Conservation (phyloP, 1,140 invertebrate species). For the Drosophila tani region DNA sequence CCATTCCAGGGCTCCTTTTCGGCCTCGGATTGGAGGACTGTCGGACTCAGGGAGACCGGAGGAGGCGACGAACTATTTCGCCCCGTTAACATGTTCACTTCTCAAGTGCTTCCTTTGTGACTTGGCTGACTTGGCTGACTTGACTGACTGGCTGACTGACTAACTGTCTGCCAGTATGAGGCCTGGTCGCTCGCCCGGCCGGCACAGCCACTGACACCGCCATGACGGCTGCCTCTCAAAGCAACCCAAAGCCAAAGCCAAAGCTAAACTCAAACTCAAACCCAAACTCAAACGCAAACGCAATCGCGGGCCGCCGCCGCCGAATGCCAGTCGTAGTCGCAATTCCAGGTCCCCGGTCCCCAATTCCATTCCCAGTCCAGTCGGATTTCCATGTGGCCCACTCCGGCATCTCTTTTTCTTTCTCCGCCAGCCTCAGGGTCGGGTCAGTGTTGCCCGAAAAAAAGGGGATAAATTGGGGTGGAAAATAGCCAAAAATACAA, state of each 20-base stretch:
- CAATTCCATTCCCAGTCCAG: slow-evolving; percentile 36
- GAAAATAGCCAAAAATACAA: neutral
- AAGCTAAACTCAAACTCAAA: slow-evolving; percentile 29
- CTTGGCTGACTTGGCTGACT: slow-evolving; percentile 44
- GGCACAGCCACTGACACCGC: slow-evolving; percentile 76
- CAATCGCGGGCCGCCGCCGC: slow-evolving; percentile 37
- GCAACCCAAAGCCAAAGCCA: slow-evolving; percentile 34
- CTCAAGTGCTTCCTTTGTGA: slow-evolving; percentile 75
- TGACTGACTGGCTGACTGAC: slow-evolving; percentile 48
- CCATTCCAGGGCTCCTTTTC: slow-evolving; percentile 17
- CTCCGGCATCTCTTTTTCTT: slow-evolving; percentile 14
- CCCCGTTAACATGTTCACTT: slow-evolving; percentile 78
- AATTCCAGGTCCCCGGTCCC: slow-evolving; percentile 35
- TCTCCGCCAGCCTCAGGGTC: slow-evolving; percentile 19
- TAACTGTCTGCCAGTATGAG: slow-evolving; percentile 70
- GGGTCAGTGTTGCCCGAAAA: slow-evolving; percentile 14
- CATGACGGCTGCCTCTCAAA: slow-evolving; percentile 81
- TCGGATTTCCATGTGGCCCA: slow-evolving; percentile 23
- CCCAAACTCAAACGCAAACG: slow-evolving; percentile 8
- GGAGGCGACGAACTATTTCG: slow-evolving; percentile 77
- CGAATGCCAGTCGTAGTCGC: slow-evolving; percentile 43
- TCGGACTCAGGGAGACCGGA: slow-evolving; percentile 53
- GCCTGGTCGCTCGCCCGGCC: slow-evolving; percentile 66
- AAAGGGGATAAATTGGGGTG: neutral
- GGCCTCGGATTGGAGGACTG: slow-evolving; percentile 8